These are phyloP conservation scores for Synanthedon myopaeformis DNA, from an alignment of 2,888 invertebrate species.

Conservation along the genomic window DNA sequence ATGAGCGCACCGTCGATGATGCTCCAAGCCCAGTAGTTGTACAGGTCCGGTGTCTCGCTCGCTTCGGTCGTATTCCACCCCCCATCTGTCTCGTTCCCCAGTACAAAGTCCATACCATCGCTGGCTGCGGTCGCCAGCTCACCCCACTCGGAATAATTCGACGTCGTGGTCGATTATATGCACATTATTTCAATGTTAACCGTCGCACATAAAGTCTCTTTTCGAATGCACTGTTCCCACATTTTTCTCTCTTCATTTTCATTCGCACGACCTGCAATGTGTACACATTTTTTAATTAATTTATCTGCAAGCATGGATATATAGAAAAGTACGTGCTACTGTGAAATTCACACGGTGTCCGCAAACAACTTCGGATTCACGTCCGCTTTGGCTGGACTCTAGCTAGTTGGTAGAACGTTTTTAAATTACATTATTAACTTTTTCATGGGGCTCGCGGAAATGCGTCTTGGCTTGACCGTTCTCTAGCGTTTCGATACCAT, in stretches of 20 bases:
- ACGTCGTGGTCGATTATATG: slow-evolving; percentile 56
- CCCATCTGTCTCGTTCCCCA: slow-evolving; percentile 47
- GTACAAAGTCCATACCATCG: slow-evolving; percentile 64
- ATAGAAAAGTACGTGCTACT: neutral
- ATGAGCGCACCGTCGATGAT: slow-evolving; percentile 75
- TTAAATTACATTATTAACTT: slow-evolving; percentile 45
- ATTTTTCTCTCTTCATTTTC: slow-evolving; percentile 24
- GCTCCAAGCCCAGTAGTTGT: slow-evolving; percentile 73
- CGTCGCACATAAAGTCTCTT: slow-evolving; percentile 26
- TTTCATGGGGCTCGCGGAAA: slow-evolving; percentile 23
- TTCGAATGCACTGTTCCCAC: slow-evolving; percentile 23
- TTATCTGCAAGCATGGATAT: neutral
- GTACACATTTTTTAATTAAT: slow-evolving; percentile 3
- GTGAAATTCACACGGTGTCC: neutral
- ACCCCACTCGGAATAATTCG: slow-evolving; percentile 50
- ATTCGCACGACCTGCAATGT: slow-evolving; percentile 27
- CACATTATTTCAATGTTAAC: slow-evolving; percentile 44
- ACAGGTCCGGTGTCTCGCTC: slow-evolving; percentile 29
- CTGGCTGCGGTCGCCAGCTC: slow-evolving; percentile 62
- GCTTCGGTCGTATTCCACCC: slow-evolving; percentile 10
- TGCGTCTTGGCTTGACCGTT: slow-evolving; percentile 7
- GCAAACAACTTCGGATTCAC: slow-evolving; percentile 5
- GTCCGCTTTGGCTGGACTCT: slow-evolving; percentile 15
- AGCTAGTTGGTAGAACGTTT: slow-evolving; percentile 22
- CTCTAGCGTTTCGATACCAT: slow-evolving; percentile 10